Base-by-base conservation (phyloP, 1,140 invertebrate genomes). In the Drosophila lacertosa region DNA sequence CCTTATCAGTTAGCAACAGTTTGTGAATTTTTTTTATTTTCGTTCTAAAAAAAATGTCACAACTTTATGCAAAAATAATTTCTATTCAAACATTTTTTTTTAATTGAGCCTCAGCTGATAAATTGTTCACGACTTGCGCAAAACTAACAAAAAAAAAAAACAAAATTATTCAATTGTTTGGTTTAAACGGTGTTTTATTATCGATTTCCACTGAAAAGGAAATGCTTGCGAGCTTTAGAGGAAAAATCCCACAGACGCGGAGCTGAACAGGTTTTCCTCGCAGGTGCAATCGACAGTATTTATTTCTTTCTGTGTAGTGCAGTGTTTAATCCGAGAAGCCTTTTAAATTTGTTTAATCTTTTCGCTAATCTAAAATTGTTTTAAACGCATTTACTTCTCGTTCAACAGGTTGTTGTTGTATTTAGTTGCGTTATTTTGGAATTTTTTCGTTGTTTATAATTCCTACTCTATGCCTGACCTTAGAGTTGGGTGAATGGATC, bases 201-300 rank as follows among this genome's bases (percentile, higher is more conserved):
- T 29, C 22, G 16, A 32, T 33, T 84, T 84, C 60, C 40, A 65
- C 7, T 24, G 47, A 81, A 55, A 84, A 77, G 80, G 80, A 81
- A 86, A 81, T 70, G 48, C 60, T 47, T 22, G 7, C 10, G 10
- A 3, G 3, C 16, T 22, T 22, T 24, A 10, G 11, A 11, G n/a
- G 29, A 9, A 48, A 60, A 57, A 42, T 18, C 22, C 24, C 37
- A 42, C 26, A 18, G 10, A 13, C 37, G 39, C 18, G 10, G 10
- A 15, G 22, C 18, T 20, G 3, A 57, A 44, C 54, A 20, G 22
- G 13, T 18, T 33, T 26, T 4, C 6, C 7, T 9, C 13, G 20
- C 13, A 20, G 11, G n/a, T 26, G 11, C 13, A 47, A 45, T 22
- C 13, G 24, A 20, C n/a, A n/a, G 20, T n/a, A n/a, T n/a, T n/a